Evolutionary conservation across 92 coral and sea anemone species (phyloP).

Genomic region (Scolanthus callimorphus): DNA sequence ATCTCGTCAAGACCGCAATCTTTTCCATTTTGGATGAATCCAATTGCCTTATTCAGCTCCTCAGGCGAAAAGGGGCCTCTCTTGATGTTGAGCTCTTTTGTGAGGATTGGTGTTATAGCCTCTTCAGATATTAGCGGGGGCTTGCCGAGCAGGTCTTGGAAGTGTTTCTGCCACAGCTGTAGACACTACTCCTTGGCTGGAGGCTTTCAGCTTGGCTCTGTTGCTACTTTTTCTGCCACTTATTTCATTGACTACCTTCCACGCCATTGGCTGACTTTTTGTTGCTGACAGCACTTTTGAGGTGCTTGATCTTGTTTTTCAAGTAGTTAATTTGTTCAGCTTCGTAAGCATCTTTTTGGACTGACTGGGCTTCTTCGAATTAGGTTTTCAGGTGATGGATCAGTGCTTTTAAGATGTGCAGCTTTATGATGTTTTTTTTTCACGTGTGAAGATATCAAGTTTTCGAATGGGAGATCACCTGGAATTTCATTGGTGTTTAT

Average conservation of each 20-base stretch:
- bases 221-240: conserved; percentile 22
- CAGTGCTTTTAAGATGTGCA: no score
- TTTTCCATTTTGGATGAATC: neutral
- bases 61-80: no score
- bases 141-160: conserved; percentile 45
- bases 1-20: neutral
- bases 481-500: no score
- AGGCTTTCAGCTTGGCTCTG: conserved; percentile 27
- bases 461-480: no score
- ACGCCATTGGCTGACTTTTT: conserved; percentile 20
- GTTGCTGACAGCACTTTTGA: conserved; percentile 6
- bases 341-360: no score
- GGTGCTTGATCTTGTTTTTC: conserved; percentile 21
- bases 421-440: no score
- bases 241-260: conserved; percentile 33
- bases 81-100: neutral
- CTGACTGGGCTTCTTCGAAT: no score
- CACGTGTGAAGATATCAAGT: no score
- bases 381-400: no score
- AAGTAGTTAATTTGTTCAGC: conserved; percentile 25
- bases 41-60: no score
- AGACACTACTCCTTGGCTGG: conserved; percentile 27
- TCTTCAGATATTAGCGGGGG: conserved; percentile 7
- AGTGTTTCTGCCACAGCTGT: conserved; percentile 31
- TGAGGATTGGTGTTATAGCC: neutral